Base-by-base conservation (phyloP, 23 tunicate genomes). In the Ciona savignyi region DNA sequence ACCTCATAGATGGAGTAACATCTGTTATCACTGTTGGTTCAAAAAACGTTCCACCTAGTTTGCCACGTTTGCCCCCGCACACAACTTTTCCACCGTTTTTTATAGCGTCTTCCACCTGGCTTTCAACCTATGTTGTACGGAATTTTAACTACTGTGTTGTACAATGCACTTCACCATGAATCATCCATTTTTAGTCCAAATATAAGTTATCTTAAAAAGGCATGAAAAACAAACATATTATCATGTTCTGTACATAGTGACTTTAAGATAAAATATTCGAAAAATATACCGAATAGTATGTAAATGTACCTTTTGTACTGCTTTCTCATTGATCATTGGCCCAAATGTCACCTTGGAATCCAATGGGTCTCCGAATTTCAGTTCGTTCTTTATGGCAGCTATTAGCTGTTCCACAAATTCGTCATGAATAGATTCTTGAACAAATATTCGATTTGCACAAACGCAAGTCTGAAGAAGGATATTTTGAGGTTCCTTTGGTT, bases 311-410 rank as follows among this genome's bases (percentile, higher is more conserved):
- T 92, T 92, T 32, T 34, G 32, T 33, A 85, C 63, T 4, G 83
- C 93, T 25, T 78, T 89, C 42, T 92, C 80, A 80, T 92, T 85
- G 4, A 92, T 92, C 75, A 92, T 65, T 15, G 93, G 87, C 0
- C 98, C 88, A 62, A 81, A 68, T 2, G 99, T 83, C 1, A 77
- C 66, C 25, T 70, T 71, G 24, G 78, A 60, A 3, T 79, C 75
- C 78, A 80, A 63, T 0, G 93, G 86, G 74, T 88, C 80, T 1
- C 99, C 99, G 61, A 67, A 15, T 34, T 77, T 70, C 35, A 95
- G 67, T 60, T 88, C 77, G 22, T 88, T 62, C 35, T 85, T 77
- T 81, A 92, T 77, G 0, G 77, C 93, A 2, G 30, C 66, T 23
- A 74, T 63, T 23, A 92, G 65, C 22, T 70, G 74, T 2, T 68